A percentile compares a stretch with the other conserved stretches of the same genome.
phyloP scores from a whole-genome alignment of 2,888 invertebrate genomes.

The Drosophila vallismaia region DNA sequence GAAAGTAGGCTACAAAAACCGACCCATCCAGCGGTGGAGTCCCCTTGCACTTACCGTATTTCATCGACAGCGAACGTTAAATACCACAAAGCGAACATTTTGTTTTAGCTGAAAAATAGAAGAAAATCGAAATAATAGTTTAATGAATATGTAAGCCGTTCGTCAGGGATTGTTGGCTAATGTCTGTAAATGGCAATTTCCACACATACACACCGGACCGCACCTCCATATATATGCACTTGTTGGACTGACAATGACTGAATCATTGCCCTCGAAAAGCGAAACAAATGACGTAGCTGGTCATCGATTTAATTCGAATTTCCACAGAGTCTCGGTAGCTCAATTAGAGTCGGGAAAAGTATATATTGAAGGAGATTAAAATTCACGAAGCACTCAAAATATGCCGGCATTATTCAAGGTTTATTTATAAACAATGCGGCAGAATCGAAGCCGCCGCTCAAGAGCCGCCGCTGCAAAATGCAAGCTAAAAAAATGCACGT shows the following conservation, averaged over 20 bases:
- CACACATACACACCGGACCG: not conserved
- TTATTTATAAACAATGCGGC: slow-evolving; percentile 73
- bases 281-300: slow-evolving; percentile 42
- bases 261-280: slow-evolving; percentile 33
- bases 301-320: slow-evolving; percentile 5
- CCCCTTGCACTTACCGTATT: slow-evolving; percentile 79
- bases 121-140: slow-evolving; percentile 30
- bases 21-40: not conserved
- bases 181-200: slow-evolving; percentile 28
- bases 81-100: slow-evolving; percentile 84
- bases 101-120: slow-evolving; percentile 67
- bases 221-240: slow-evolving; percentile 16
- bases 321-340: slow-evolving; percentile 26
- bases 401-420: slow-evolving; percentile 56
- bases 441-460: slow-evolving; percentile 5
- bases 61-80: slow-evolving; percentile 82
- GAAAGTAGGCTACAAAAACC: slow-evolving; percentile 41
- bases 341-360: slow-evolving; percentile 20
- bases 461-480: slow-evolving; percentile 26
- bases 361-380: slow-evolving; percentile 2
- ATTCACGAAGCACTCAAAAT: slow-evolving; percentile 14
- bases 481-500: slow-evolving; percentile 39
- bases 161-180: not conserved
- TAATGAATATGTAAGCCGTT: slow-evolving; percentile 4
- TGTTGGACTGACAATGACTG: slow-evolving; percentile 15